Base-by-base conservation (phyloP, 2,113 vertebrate species). In the Caracal caracal region DNA sequence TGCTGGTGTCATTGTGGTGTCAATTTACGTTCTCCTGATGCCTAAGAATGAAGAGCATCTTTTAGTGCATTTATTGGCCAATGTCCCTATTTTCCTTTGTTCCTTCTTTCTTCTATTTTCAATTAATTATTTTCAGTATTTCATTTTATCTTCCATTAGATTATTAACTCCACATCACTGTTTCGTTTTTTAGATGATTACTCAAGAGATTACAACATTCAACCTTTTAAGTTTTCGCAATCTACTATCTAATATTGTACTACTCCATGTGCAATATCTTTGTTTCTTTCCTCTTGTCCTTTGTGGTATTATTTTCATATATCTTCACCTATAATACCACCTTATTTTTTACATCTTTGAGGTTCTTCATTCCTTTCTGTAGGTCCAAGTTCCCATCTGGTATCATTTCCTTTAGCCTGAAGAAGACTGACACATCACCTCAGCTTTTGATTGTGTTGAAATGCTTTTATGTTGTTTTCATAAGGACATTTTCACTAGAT, bases 51-150 rank as follows among this genome's bases (percentile, higher is more conserved):
- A 5, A 66, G 13, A 78, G 6, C 15, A 73, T 22, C 35, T 53
- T 30, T 43, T 49, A 33, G 10, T 53, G 47, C 71, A 9, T n/a
- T 63, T 71, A 3, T 12, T 83, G 49, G 26, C 37, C 17, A n/a
- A 3, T 24, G 30, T 15, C 81, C 10, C 59, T 12, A 35, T 68
- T 66, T 81, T 28, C 65, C 13, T 89, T 49, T 61, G 17, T 49
- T 56, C 24, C 16, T 84, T 68, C 59, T 66, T 92, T 73, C 40
- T 40, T 84, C 13, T 76, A 49, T 84, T 71, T 85, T 90, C 71
- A 85, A 63, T 79, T 53, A 43, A 43, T 89, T 59, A 40, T 43
- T 92, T 91, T 96, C 24, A 79, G 24, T 71, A 88, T 89, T 71
- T 63, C 19, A 20, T 83, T 63, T 53, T 71, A 65, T 49, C 35